Base-by-base conservation (phyloP, 2,797 vertebrate genomes). In the Muscicapa comitata region DNA sequence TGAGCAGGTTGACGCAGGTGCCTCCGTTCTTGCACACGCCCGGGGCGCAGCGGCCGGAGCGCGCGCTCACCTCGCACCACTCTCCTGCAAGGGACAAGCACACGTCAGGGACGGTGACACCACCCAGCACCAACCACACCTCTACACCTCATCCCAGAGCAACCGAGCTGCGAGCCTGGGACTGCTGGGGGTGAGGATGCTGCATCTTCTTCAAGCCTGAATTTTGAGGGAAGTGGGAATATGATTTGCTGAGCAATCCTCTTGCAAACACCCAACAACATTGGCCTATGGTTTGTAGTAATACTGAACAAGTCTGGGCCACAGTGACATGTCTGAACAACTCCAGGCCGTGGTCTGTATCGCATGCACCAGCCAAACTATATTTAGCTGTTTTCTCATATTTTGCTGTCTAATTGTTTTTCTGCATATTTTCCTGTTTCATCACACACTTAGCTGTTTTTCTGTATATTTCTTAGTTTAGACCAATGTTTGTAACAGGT, bases 21-120 rank as follows among this genome's bases (percentile, higher is more conserved):
- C 99, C 99, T 4, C 99, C 99, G 0, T 99, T 99, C 96, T 99
- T 99, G 76, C 99, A 99, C 33, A 99, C 98, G 0, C 99, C 99
- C 0, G 98, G 98, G 3, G 99, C 96, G 17, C 99, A 99, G 79
- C 98, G 99, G 43, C 98, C 99, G 0, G 99, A 99, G 55, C 98
- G 98, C 0, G 97, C 95, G 1, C 98, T 98, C 96, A 99, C 98
- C 97, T 99, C 99, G 4, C 99, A 99, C 95, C 98, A 98, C 50
- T 99, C 99, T 23, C 99, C 99, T 99, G 71, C 28, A 82, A 18
- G 57, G 67, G 17, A 95, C 7, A 93, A 88, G 47, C 9, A 38
- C 53, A 88, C 4, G 0, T 94, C 55, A 84, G 38, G 29, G 61
- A 55, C 23, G 6, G 54, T 10, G 13, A 70, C 31, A 47, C 28